Conservation (phyloP, 2,797 vertebrate species). For the Halcyon badia region DNA sequence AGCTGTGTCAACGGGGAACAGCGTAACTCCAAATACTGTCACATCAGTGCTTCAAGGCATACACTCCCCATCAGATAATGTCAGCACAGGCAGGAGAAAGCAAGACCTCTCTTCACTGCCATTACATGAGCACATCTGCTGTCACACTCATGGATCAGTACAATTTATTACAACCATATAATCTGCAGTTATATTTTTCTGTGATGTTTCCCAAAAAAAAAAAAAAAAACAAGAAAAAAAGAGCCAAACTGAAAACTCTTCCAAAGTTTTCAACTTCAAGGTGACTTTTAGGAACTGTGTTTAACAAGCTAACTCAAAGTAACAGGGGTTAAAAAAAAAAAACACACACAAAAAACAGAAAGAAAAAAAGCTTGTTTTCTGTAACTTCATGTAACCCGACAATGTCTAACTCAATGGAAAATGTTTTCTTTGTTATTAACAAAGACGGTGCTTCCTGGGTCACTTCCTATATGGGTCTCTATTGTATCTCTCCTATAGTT, state of each 20-base stretch:
- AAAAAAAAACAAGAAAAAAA: too few relatives aligned
- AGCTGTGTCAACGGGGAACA: fast-evolving
- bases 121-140: fast-evolving
- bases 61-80: fast-evolving
- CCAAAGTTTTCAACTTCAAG: not conserved
- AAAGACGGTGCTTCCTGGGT: not conserved
- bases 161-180: not conserved
- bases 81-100: not conserved
- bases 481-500: not conserved
- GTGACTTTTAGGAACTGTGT: not conserved
- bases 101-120: fast-evolving
- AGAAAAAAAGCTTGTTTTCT: not conserved
- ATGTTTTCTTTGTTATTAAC: not conserved
- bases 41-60: not conserved
- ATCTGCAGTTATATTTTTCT: not conserved
- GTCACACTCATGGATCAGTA: not conserved
- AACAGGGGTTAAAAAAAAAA: not conserved
- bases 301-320: not conserved
- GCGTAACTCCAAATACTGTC: not conserved
- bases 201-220: not conserved
- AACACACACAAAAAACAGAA: too few relatives aligned
- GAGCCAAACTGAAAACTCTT: not conserved
- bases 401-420: not conserved
- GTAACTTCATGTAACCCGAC: not conserved
- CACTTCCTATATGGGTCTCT: fast-evolving